phyloP scores from a whole-genome alignment of 2,113 vertebrate species.

The Gasterosteus aculeatus region DNA sequence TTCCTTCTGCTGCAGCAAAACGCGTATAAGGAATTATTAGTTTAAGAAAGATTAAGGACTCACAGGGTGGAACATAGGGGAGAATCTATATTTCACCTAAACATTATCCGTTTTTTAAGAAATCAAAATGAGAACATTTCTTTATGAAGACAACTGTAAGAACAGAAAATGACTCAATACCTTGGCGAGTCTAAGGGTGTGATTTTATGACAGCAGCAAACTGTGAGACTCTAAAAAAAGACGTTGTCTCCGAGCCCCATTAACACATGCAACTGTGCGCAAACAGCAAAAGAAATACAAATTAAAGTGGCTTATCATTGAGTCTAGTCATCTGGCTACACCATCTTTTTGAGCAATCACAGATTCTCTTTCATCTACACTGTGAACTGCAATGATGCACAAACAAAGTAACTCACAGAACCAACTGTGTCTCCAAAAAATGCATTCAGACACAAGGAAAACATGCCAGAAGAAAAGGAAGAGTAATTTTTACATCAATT shows the following conservation, averaged over 20 bases:
- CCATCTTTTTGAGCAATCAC: constrained; percentile 38
- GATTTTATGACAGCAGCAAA: constrained; percentile 43
- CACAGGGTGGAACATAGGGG: constrained; percentile 60
- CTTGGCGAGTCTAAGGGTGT: constrained; percentile 84
- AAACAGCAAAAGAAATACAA: constrained; percentile 7
- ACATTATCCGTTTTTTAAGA: constrained; percentile 77
- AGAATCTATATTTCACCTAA: constrained; percentile 79
- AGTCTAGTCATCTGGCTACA: constrained; percentile 32
- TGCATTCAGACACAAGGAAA: background rate
- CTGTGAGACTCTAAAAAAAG: constrained; percentile 20
- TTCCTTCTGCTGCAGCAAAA: background rate
- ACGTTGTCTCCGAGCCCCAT: constrained; percentile 13
- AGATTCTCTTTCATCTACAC: constrained; percentile 19
- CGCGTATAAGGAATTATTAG: background rate
- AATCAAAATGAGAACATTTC: constrained; percentile 85
- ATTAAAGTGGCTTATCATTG: constrained; percentile 41
- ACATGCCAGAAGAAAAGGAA: background rate
- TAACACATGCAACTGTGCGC: background rate
- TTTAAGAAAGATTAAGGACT: constrained; percentile 4
- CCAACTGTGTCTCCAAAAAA: background rate
- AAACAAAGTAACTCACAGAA: background rate
- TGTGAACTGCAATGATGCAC: constrained; percentile 14
- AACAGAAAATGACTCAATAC: constrained; percentile 79
- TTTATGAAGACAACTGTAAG: constrained; percentile 85
- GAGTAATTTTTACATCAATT: background rate